Evolutionary conservation across 2,113 vertebrate species (phyloP), one percentile per base, ranked within the genome.

Genomic region (Dasypus novemcinctus): DNA sequence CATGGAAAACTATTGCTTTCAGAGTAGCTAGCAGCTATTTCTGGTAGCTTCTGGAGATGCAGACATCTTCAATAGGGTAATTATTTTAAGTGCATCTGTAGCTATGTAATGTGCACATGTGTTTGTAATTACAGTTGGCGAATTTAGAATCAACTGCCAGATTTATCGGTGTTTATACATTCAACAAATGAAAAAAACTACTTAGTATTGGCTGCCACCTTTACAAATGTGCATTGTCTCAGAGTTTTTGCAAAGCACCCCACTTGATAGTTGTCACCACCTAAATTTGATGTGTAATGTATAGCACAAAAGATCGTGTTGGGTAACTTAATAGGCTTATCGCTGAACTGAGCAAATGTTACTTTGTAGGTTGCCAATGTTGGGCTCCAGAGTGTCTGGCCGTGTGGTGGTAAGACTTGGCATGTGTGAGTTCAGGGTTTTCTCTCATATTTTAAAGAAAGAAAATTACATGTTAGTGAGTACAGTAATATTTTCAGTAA

Each of bases 401-500:
- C 20, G 11, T 94, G 91, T 94, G 88, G 95, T 96, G 96, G 96
- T 97, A 92, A 90, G 87, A 97, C 64, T 97, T 98, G 90, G 90
- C 96, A 95, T 96, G 76, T 69, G 83, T 14, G 0, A 3, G 46
- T 93, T 29, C 75, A 93, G 68, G 76, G 79, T 97, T 92, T 97
- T 63, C 78, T 80, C 59, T 95, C 93, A 46, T 97, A 87, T 95
- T 97, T 96, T 91, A 94, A 94, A 95, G 95, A 87, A 95, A 96
- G 97, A 95, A 97, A 98, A 97, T 97, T 97, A 68, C 97, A 94
- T 27, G 97, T 98, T 98, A 86, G 71, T 86, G 93, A 97, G 94
- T 97, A 95, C 66, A 96, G 36, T 91, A 97, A 94, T 97, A 97
- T 97, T 98, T 97, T 96, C 96, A 96, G 91, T 98, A 90, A 97